Evolutionary conservation across 35 echinoderm and acorn worm genomes (phyloP).

Genomic region (Lytechinus pictus): DNA sequence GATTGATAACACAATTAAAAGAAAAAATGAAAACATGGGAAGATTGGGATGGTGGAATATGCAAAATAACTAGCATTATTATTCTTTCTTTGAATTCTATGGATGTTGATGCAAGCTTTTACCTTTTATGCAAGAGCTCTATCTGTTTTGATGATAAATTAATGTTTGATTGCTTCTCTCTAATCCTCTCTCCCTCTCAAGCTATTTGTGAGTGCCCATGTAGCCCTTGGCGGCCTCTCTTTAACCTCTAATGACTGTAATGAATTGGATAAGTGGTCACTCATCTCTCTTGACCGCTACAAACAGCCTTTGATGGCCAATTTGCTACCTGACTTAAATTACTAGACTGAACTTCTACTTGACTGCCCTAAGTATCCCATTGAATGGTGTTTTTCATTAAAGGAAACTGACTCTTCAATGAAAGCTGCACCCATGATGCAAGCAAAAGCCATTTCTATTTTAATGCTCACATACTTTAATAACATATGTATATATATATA

Average conservation of each 20-base stretch:
- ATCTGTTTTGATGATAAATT: not conserved
- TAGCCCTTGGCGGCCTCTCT: not conserved
- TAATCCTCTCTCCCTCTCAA: not conserved
- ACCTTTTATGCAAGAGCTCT: not conserved
- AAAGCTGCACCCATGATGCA: not conserved
- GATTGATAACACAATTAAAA: not conserved
- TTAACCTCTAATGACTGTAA: not conserved
- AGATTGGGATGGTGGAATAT: not conserved
- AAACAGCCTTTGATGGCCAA: not conserved
- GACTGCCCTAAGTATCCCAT: not conserved
- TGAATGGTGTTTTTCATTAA: not conserved
- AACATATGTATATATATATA: not conserved
- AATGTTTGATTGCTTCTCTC: not conserved
- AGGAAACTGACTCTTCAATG: not conserved
- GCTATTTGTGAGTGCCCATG: not conserved
- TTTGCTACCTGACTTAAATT: not conserved
- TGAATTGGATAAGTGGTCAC: conserved; percentile 10
- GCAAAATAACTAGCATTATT: not conserved
- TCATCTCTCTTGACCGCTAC: not conserved
- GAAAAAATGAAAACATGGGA: not conserved
- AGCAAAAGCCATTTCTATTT: not conserved
- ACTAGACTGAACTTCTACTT: not conserved
- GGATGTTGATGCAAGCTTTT: not conserved
- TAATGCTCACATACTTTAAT: not conserved
- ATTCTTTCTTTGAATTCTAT: not conserved